phyloP scores from a whole-genome alignment of 2,888 invertebrate genomes.

The Diadegma fenestrale region DNA sequence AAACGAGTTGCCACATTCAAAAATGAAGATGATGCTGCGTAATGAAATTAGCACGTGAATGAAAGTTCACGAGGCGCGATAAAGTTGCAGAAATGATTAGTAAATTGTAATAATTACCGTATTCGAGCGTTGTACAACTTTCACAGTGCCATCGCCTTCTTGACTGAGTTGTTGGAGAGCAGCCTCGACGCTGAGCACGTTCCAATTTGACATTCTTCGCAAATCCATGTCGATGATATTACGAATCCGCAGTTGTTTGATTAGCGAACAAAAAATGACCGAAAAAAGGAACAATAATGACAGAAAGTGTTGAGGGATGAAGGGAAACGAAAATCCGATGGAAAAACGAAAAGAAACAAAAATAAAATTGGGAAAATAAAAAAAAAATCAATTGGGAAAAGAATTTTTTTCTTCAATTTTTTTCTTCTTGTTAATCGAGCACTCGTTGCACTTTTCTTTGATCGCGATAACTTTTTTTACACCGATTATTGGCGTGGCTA shows the following conservation, averaged over 20 bases:
- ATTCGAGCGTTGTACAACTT: conserved; percentile 76
- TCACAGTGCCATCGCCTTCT: conserved; percentile 76
- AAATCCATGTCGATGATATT: conserved; percentile 76
- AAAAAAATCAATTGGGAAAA: neutral
- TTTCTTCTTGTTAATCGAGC: conserved; percentile 20
- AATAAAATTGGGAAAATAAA: no score
- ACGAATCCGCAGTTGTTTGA: conserved; percentile 24
- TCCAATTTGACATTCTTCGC: conserved; percentile 85
- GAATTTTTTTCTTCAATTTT: neutral
- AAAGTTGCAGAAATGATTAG: neutral
- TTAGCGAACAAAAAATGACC: conserved; percentile 30
- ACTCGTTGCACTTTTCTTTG: conserved; percentile 27
- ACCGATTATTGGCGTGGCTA: neutral
- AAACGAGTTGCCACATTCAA: neutral
- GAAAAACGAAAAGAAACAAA: conserved; percentile 24
- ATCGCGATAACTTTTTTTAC: neutral
- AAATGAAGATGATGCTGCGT: neutral
- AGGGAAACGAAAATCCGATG: neutral
- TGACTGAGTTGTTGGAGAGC: conserved; percentile 81
- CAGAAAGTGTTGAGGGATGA: conserved; percentile 6
- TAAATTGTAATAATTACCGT: conserved; percentile 76
- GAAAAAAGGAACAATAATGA: conserved; percentile 33
- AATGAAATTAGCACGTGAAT: neutral
- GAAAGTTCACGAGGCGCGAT: neutral
- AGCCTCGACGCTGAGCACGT: conserved; percentile 83